A percentile compares a stretch with the other conserved stretches of the same genome.
phyloP scores from a whole-genome alignment of 2,888 invertebrate species.

The Plagodis pulveraria region DNA sequence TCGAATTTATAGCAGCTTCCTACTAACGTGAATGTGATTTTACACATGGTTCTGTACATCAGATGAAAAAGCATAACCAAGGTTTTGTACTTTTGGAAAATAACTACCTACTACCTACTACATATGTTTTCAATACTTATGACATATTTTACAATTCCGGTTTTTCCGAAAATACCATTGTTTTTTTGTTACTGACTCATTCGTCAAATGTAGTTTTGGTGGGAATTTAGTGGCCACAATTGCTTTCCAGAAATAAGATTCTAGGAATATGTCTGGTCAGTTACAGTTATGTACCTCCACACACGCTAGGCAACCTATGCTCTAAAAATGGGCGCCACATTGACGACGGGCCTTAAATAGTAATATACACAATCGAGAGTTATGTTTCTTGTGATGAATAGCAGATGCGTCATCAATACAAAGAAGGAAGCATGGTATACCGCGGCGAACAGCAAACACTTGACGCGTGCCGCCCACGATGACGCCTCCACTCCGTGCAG shows the following conservation, averaged over 20 bases:
- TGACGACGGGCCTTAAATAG: slow-evolving; percentile 66
- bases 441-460: slow-evolving; percentile 53
- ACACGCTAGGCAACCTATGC: slow-evolving; percentile 12
- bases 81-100: too few relatives aligned
- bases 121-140: too few relatives aligned
- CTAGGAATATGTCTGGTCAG: slow-evolving; percentile 24
- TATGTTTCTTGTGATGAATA: slow-evolving; percentile 46
- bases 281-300: slow-evolving; percentile 23
- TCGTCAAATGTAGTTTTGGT: slow-evolving; percentile 1
- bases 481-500: slow-evolving; percentile 43
- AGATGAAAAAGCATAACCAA: too few relatives aligned
- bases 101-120: too few relatives aligned
- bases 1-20: too few relatives aligned
- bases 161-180: neutral
- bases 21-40: too few relatives aligned
- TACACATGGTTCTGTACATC: too few relatives aligned
- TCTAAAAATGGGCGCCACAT: slow-evolving; percentile 38
- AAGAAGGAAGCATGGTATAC: slow-evolving; percentile 56
- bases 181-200: slow-evolving; percentile 1
- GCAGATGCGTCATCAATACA: slow-evolving; percentile 66
- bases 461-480: slow-evolving; percentile 59
- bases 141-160: too few relatives aligned
- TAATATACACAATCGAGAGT: slow-evolving; percentile 50
- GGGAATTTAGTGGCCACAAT: slow-evolving; percentile 1
- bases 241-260: slow-evolving; percentile 8